Percentiles rank a stretch among this genome's conserved stretches.
Conservation (phyloP, 2,113 vertebrate species). For the Lanius collurio region DNA sequence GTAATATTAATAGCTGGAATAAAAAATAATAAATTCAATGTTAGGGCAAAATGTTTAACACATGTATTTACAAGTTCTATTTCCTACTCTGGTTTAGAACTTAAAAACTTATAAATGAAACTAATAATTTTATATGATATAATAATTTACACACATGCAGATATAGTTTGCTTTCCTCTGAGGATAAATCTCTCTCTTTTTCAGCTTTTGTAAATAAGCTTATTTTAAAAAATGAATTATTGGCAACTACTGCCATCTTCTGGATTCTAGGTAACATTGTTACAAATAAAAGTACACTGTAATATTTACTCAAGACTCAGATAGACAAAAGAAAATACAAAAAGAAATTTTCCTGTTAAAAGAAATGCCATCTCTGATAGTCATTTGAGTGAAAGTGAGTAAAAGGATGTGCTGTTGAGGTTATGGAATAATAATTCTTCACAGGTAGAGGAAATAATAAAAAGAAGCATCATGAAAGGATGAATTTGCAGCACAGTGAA, state of each 20-base stretch:
- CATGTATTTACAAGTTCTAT: background rate
- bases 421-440: background rate
- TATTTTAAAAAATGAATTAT: background rate
- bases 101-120: background rate
- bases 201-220: background rate
- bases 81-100: background rate
- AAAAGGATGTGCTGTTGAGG: background rate
- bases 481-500: background rate
- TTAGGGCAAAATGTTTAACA: background rate
- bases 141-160: background rate
- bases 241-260: constrained; percentile 45
- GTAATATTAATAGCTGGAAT: constrained; percentile 80
- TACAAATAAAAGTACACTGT: background rate
- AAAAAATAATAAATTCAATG: background rate
- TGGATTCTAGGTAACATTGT: background rate
- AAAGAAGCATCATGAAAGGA: background rate
- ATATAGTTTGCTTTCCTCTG: background rate
- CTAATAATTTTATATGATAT: background rate
- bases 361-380: background rate
- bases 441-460: background rate
- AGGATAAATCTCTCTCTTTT: background rate
- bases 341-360: background rate
- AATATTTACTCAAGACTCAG: background rate
- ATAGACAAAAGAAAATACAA: background rate
- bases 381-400: background rate